Evolutionary conservation across 1,140 invertebrate species (phyloP), one percentile per base, ranked within the genome.

Genomic region (Melipona quadrifasciata): DNA sequence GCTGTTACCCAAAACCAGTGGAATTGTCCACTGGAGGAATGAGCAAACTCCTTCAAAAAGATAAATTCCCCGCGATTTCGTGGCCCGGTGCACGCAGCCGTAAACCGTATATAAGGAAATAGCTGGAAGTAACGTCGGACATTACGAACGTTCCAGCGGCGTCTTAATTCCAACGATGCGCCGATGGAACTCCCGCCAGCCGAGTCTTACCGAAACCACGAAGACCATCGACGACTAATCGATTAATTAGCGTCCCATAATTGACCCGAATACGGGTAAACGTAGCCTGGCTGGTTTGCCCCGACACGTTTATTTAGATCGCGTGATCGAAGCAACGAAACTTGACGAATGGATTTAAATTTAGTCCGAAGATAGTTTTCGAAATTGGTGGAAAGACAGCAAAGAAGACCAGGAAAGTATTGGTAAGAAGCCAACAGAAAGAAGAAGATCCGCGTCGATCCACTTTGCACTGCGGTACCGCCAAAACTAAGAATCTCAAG

Each of bases 401-500:
- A 2, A 31, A 31, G 31, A 31, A 31, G 31, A 2, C 31, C 31
- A 31, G 31, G 2, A 31, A 31, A 31, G 2, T 2, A 31, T 31
- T 31, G 31, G 73, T 61, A 84, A n/a, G n/a, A n/a, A n/a, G 31
- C 31, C 31, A 2, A 31, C 31, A 2, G 2, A 31, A 31, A 31
- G 31, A 31, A 31, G 31, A 31, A 31, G 80, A 88, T 87, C 51
- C 75, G 27, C 17, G 17, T 11, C n/a, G 85, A 80, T 84, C 85
- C 65, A 84, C 80, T 80, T 84, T 76, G 57, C 58, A 34, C 68
- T 16, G 47, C 64, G 64, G 71, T 80, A 84, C 87, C 76, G 27
- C 34, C 16, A n/a, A 19, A 31, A 51, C 65, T 73, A 76, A 65
- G 75, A 68, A 84, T 64, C 77, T 84, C 71, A 57, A 58, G 31